Percentiles rank a stretch among this genome's conserved stretches.
phyloP scores from a whole-genome alignment of 2,113 vertebrate genomes.

The Myodes glareolus region DNA sequence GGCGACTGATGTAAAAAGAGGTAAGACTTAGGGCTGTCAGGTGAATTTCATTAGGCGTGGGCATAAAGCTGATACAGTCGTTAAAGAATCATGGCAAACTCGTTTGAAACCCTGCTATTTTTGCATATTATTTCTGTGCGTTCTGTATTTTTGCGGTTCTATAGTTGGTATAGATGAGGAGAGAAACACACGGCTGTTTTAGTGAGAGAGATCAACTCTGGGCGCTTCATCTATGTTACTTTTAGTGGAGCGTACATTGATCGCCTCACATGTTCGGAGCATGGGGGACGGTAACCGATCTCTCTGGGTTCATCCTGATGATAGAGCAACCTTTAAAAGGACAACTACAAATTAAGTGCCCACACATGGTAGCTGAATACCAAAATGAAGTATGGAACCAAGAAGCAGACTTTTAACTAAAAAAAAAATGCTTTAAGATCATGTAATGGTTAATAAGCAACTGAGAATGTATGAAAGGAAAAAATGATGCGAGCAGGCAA shows the following conservation, averaged over 20 bases:
- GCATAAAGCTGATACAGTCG: not conserved
- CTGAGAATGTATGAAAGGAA: not conserved
- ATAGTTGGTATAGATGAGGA: not conserved
- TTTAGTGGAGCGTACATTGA: not conserved
- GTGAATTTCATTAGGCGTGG: constrained; percentile 6
- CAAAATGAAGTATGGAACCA: not conserved
- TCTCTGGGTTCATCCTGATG: not conserved
- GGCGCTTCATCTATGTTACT: not conserved
- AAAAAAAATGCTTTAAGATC: not conserved
- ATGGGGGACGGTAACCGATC: not conserved
- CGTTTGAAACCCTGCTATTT: constrained; percentile 34
- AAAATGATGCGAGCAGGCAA: not conserved
- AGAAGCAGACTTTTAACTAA: not conserved
- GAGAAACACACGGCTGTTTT: not conserved
- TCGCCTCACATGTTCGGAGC: not conserved
- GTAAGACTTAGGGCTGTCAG: not conserved
- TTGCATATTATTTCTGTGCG: constrained; percentile 32
- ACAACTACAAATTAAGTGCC: constrained; percentile 21
- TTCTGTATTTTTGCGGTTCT: constrained; percentile 14
- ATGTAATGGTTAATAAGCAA: not conserved
- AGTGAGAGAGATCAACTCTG: not conserved
- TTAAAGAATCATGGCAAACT: constrained; percentile 14
- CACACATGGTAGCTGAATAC: not conserved
- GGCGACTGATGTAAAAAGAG: not conserved
- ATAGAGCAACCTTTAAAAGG: not conserved